Evolutionary conservation across 2,888 invertebrate species (phyloP).

Genomic region (Alloplasta piceator): DNA sequence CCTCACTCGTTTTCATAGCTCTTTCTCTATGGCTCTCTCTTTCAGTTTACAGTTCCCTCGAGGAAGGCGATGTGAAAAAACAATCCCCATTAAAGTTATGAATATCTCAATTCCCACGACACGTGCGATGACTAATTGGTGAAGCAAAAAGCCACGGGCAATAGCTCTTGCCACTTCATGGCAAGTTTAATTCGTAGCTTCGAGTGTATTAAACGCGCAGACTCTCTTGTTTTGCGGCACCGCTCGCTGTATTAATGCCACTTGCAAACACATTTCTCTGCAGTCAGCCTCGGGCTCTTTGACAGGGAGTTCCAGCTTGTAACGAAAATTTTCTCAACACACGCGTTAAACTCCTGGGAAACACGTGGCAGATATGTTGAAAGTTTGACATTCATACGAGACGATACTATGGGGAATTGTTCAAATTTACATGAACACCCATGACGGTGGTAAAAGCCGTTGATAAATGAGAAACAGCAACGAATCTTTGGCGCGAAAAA

Average conservation of each 20-base stretch:
- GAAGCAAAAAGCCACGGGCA: slow-evolving; percentile 42
- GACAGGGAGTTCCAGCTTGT: slow-evolving; percentile 27
- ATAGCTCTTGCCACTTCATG: slow-evolving; percentile 21
- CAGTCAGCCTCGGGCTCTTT: slow-evolving; percentile 40
- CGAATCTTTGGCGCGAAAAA: neutral
- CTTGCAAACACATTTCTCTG: slow-evolving; percentile 50
- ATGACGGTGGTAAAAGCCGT: slow-evolving; percentile 11
- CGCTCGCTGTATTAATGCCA: slow-evolving; percentile 23
- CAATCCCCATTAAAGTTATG: slow-evolving; percentile 61
- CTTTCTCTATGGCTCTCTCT: no score
- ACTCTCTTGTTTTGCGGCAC: neutral
- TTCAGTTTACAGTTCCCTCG: slow-evolving; percentile 54
- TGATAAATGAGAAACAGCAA: slow-evolving; percentile 7
- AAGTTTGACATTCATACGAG: slow-evolving; percentile 21
- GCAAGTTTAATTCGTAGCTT: slow-evolving; percentile 61
- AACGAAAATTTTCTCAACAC: slow-evolving; percentile 28
- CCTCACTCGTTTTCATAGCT: no score
- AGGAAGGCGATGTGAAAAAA: slow-evolving; percentile 68
- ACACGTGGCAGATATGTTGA: neutral
- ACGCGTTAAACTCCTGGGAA: neutral
- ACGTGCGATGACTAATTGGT: slow-evolving; percentile 78
- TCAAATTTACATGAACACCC: slow-evolving; percentile 18
- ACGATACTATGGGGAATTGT: slow-evolving; percentile 38
- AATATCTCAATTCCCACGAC: slow-evolving; percentile 72
- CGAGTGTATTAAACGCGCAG: neutral